Conservation (phyloP, 2,888 invertebrate genomes). For the Temnothorax rugatulus region DNA sequence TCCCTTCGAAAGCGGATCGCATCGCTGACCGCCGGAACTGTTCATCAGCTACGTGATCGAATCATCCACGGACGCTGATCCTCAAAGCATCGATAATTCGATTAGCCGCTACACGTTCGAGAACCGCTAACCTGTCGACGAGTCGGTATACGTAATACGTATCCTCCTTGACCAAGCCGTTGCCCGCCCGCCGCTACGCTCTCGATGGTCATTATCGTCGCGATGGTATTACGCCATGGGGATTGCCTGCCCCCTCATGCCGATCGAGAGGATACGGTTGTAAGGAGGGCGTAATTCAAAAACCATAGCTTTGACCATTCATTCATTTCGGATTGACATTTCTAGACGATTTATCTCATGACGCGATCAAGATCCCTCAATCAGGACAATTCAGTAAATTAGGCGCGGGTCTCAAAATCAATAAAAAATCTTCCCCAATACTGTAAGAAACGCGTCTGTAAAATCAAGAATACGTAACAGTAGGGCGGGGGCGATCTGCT, state of each 20-base stretch:
- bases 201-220: slow-evolving; percentile 43
- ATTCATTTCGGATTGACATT: background rate
- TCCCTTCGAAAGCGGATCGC: slow-evolving; percentile 83
- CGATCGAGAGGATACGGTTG: background rate
- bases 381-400: background rate
- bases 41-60: slow-evolving; percentile 85
- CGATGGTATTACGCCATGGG: slow-evolving; percentile 28
- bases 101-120: slow-evolving; percentile 84
- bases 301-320: background rate
- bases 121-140: slow-evolving; percentile 81
- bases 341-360: background rate
- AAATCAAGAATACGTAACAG: slow-evolving; percentile 26
- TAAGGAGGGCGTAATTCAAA: slow-evolving; percentile 12
- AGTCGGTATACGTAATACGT: slow-evolving; percentile 53
- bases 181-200: slow-evolving; percentile 70
- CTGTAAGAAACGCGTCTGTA: background rate
- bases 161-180: slow-evolving; percentile 71
- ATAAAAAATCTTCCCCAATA: background rate
- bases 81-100: slow-evolving; percentile 86
- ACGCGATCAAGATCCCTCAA: background rate
- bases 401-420: background rate
- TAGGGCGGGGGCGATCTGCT: slow-evolving; percentile 57
- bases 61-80: slow-evolving; percentile 85
- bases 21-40: slow-evolving; percentile 82
- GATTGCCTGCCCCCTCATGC: background rate